Percentiles rank a stretch among this genome's conserved stretches.
Conservation (phyloP, 2,113 vertebrate species). For the Ctenodactylus gundi region DNA sequence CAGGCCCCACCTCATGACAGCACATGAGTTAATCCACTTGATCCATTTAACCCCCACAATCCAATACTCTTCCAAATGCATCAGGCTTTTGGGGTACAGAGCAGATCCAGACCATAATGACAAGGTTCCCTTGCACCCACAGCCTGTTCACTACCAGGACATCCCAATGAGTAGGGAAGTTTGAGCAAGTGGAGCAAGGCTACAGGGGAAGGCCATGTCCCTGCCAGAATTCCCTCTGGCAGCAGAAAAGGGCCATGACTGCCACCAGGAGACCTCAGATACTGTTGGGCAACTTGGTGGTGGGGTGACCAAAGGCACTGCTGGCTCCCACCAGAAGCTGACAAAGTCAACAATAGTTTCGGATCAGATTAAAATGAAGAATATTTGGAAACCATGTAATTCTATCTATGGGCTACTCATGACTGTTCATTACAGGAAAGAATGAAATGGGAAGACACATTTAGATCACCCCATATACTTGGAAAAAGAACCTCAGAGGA, state of each 20-base stretch:
- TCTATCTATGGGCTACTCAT: neutral
- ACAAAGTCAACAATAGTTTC: neutral
- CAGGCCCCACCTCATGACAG: no score
- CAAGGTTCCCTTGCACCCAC: neutral
- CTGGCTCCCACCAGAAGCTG: neutral
- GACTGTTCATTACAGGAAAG: neutral
- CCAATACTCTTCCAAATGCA: no score
- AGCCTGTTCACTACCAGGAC: neutral
- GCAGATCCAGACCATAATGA: no score
- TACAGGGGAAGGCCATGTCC: fast-evolving
- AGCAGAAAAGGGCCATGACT: neutral
- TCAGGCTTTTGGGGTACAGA: no score
- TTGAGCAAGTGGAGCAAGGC: neutral
- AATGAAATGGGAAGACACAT: neutral
- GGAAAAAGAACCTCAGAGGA: neutral
- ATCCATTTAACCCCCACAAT: no score
- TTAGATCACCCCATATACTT: neutral
- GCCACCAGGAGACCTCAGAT: neutral
- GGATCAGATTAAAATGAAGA: neutral
- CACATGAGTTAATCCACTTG: no score
- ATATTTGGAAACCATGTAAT: neutral
- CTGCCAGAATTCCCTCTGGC: neutral
- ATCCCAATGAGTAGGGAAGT: neutral
- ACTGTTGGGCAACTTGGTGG: neutral
- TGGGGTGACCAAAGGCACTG: neutral